phyloP scores from a whole-genome alignment of 2,888 invertebrate species.

The Bembecia ichneumoniformis region DNA sequence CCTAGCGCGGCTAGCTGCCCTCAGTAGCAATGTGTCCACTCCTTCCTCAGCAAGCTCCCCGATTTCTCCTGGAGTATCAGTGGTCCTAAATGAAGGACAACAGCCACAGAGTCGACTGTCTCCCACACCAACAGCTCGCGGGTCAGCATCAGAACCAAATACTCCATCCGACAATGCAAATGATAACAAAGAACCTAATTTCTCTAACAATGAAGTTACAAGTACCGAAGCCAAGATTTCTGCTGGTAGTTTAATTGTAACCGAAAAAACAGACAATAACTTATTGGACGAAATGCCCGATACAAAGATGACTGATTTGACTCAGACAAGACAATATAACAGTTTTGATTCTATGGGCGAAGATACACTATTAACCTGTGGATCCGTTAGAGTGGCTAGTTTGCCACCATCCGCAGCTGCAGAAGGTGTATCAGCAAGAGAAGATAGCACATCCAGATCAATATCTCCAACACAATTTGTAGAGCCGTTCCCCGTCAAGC shows the following conservation, averaged over 20 bases:
- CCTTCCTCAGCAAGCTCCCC: constrained; percentile 63
- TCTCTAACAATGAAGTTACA: constrained; percentile 44
- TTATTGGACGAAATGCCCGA: constrained; percentile 66
- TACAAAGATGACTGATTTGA: constrained; percentile 67
- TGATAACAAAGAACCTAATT: constrained; percentile 52
- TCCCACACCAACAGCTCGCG: constrained; percentile 31
- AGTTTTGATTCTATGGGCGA: constrained; percentile 68
- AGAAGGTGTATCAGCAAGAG: constrained; percentile 47
- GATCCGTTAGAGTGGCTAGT: constrained; percentile 52
- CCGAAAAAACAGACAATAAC: constrained; percentile 62
- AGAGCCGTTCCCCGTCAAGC: constrained; percentile 56
- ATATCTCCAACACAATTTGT: constrained; percentile 64
- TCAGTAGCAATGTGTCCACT: constrained; percentile 65
- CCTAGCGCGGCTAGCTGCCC: constrained; percentile 79
- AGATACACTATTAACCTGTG: constrained; percentile 57
- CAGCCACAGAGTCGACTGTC: constrained; percentile 29
- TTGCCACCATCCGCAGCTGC: constrained; percentile 47
- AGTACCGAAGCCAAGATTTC: constrained; percentile 50
- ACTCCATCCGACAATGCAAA: constrained; percentile 38
- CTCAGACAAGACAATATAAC: constrained; percentile 62
- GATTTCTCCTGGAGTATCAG: constrained; percentile 56
- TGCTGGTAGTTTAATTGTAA: constrained; percentile 60
- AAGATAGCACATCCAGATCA: constrained; percentile 59
- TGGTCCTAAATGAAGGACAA: constrained; percentile 35
- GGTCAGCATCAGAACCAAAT: constrained; percentile 39